These are phyloP conservation scores for Drosophila fuyamai DNA, from an alignment of 1,140 invertebrate species.

Conservation along the genomic window DNA sequence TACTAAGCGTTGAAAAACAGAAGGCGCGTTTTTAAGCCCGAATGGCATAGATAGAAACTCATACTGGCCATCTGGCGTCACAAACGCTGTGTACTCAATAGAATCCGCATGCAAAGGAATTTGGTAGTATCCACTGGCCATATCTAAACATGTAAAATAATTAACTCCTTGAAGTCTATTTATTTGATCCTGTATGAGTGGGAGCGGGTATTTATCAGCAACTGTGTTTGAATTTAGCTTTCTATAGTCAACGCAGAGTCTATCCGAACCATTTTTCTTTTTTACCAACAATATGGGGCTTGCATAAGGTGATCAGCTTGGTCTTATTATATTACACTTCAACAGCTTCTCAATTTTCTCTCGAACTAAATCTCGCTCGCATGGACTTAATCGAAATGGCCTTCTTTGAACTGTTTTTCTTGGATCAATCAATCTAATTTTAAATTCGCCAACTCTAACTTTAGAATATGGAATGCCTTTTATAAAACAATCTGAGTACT, in stretches of 20 bases:
- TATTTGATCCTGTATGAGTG: slow-evolving; percentile 29
- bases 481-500: slow-evolving; percentile 14
- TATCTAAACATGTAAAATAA: slow-evolving; percentile 37
- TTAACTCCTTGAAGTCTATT: slow-evolving; percentile 23
- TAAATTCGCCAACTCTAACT: slow-evolving; percentile 6
- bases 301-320: slow-evolving; percentile 1
- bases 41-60: no score
- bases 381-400: background rate
- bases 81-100: no score
- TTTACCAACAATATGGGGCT: no score
- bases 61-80: no score
- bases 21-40: no score
- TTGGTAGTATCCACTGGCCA: no score
- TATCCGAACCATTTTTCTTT: no score
- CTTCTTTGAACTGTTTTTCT: slow-evolving; percentile 9
- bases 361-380: background rate
- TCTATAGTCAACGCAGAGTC: no score
- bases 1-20: no score
- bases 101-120: no score
- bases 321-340: background rate
- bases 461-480: slow-evolving; percentile 15
- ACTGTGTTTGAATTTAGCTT: no score
- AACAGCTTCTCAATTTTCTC: background rate
- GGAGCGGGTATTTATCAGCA: slow-evolving; percentile 25
- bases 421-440: slow-evolving; percentile 12